Base-by-base conservation (phyloP, 2,113 vertebrate genomes). In the Tenebrosternarchus preto region DNA sequence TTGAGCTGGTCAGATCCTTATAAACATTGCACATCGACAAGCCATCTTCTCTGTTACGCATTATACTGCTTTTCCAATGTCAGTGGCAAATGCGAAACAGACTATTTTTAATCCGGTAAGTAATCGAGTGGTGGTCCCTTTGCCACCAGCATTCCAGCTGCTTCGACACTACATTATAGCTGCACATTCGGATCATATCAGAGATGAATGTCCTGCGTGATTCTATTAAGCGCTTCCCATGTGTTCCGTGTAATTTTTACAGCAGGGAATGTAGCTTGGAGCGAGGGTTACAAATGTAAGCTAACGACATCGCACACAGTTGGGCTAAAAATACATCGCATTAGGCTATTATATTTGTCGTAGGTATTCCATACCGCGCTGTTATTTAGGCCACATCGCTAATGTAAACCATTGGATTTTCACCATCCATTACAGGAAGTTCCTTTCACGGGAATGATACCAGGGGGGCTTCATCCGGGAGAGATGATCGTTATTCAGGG, bases 401-500 rank as follows among this genome's bases (percentile, higher is more conserved):
- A 7, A 56, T 57, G 16, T 5, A 20, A 6, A 12, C 16, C 17
- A 24, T 2, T 61, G 19, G 5, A 27, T 55, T 36, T 31, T 68
- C 16, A 39, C 60, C 16, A 2, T 27, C 53, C 0, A 64, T 36
- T 60, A 29, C 85, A 97, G 97, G 77, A 78, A 71, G 88, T 96
- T 86, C 97, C 97, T 0, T 98, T 95, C 86, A 92, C 94, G 25
- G 94, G 94, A 73, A 93, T 94, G 70, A 95, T 98, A 87, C 87
- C 93, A 66, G 95, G 92, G 85, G 94, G 93, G 39, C 83, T 99
- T 88, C 90, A 90, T 83, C 93, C 95, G 19, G 96, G 96, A 78
- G 91, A 95, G 77, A 91, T 95, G 88, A 89, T 99, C 80, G 91
- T 96, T 55, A 90, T 99, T 56, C 93, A 93, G 76, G 97, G 97